Conservation (phyloP, 2,797 vertebrate species). For the Cryptoblepharus egeriae region DNA sequence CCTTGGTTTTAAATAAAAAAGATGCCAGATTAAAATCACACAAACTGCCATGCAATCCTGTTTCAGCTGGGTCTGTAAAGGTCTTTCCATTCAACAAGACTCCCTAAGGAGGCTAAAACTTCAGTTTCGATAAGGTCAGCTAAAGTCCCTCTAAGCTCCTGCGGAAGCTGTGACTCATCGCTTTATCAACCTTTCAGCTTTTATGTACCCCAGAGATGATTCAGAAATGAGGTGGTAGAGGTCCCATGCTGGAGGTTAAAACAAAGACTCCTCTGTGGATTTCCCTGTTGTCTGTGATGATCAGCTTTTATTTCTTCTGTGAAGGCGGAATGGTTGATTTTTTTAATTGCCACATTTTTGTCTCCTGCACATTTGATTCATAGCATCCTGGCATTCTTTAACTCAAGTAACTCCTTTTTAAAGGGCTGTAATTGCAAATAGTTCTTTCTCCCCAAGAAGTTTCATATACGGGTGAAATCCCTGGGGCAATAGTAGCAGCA, state of each 20-base stretch:
- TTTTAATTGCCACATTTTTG: constrained; percentile 28
- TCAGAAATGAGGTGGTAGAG: constrained; percentile 50
- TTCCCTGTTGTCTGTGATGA: constrained; percentile 48
- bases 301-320: constrained; percentile 47
- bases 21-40: constrained; percentile 39
- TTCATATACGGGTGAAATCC: not conserved
- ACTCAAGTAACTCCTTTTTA: constrained; percentile 28
- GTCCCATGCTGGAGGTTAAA: constrained; percentile 47
- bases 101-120: constrained; percentile 53
- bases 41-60: not conserved
- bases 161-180: constrained; percentile 46
- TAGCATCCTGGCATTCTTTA: constrained; percentile 31
- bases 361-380: constrained; percentile 39
- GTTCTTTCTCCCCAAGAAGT: constrained; percentile 24
- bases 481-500: not conserved
- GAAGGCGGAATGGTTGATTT: constrained; percentile 26
- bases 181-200: constrained; percentile 61
- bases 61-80: constrained; percentile 50
- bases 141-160: constrained; percentile 46
- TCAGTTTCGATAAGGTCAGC: constrained; percentile 47
- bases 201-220: constrained; percentile 49
- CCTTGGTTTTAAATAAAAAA: constrained; percentile 58
- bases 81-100: constrained; percentile 51
- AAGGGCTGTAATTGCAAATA: constrained; percentile 12
- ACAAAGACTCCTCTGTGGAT: constrained; percentile 63